These are phyloP conservation scores for Nomada goodeniana DNA, from an alignment of 2,888 invertebrate species.

Conservation along the genomic window DNA sequence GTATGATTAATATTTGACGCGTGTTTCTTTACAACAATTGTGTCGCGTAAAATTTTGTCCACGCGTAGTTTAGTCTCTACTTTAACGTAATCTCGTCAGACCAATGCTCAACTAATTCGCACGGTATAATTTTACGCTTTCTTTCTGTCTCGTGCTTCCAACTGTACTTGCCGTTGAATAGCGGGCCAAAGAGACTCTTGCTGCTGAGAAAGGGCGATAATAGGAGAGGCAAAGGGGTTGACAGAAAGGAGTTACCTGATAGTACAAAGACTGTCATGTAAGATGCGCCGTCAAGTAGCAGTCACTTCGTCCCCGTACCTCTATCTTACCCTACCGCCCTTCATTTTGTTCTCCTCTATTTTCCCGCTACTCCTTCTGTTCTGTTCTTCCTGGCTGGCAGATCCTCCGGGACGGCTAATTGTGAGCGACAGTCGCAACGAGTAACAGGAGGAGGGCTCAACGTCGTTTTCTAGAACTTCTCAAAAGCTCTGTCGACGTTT, in stretches of 20 bases:
- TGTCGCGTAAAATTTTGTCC: not conserved
- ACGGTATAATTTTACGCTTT: slow-evolving; percentile 26
- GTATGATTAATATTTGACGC: not conserved
- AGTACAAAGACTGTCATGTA: slow-evolving; percentile 81
- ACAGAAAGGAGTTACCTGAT: slow-evolving; percentile 78
- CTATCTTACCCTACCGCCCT: slow-evolving; percentile 53
- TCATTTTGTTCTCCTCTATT: slow-evolving; percentile 72
- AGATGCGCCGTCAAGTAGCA: slow-evolving; percentile 75
- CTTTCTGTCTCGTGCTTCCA: not conserved
- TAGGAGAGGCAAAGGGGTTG: slow-evolving; percentile 67
- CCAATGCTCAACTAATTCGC: slow-evolving; percentile 65
- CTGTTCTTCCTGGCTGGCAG: slow-evolving; percentile 70
- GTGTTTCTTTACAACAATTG: not conserved
- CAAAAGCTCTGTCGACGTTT: slow-evolving; percentile 68
- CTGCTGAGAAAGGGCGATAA: slow-evolving; percentile 44
- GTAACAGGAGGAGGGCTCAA: slow-evolving; percentile 76
- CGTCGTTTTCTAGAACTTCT: slow-evolving; percentile 79
- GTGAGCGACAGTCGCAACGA: slow-evolving; percentile 82
- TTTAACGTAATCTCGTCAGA: slow-evolving; percentile 44
- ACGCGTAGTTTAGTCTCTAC: too few species aligned
- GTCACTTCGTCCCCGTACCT: slow-evolving; percentile 67
- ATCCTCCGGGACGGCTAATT: slow-evolving; percentile 81
- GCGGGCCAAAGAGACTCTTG: slow-evolving; percentile 44
- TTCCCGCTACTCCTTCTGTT: slow-evolving; percentile 68
- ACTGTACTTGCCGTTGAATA: slow-evolving; percentile 25